Conservation (phyloP, 2,113 vertebrate genomes). For the Salvator merianae region DNA sequence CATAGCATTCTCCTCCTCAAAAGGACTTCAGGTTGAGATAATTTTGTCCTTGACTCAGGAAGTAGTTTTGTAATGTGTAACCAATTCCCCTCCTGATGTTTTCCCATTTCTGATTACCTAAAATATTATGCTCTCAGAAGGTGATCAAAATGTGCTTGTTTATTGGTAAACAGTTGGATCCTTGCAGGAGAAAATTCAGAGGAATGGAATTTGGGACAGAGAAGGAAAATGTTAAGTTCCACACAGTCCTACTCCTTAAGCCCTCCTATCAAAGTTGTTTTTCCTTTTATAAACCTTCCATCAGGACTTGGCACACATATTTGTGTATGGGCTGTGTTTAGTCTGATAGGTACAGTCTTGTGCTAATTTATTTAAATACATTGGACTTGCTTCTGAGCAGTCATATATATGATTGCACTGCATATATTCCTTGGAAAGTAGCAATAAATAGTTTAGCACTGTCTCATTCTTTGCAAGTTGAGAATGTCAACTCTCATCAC, state of each 20-base stretch:
- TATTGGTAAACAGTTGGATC: too few species aligned
- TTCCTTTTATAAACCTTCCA: neutral
- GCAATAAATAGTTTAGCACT: neutral
- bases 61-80: neutral
- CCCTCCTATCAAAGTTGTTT: neutral
- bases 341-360: neutral
- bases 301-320: neutral
- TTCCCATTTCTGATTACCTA: too few species aligned
- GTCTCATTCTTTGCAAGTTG: conserved; percentile 30
- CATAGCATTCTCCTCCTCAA: neutral
- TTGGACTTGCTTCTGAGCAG: neutral
- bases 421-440: conserved; percentile 9
- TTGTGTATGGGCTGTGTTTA: neutral
- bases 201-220: neutral
- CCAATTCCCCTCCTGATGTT: too few species aligned
- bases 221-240: neutral
- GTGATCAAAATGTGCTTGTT: too few species aligned
- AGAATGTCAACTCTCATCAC: conserved; percentile 25
- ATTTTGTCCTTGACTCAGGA: neutral
- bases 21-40: neutral
- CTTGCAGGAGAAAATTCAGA: too few species aligned
- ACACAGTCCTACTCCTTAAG: neutral
- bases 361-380: neutral
- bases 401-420: neutral
- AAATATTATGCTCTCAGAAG: too few species aligned